Conservation (phyloP, 2,113 vertebrate genomes). For the Calyptomena viridis region DNA sequence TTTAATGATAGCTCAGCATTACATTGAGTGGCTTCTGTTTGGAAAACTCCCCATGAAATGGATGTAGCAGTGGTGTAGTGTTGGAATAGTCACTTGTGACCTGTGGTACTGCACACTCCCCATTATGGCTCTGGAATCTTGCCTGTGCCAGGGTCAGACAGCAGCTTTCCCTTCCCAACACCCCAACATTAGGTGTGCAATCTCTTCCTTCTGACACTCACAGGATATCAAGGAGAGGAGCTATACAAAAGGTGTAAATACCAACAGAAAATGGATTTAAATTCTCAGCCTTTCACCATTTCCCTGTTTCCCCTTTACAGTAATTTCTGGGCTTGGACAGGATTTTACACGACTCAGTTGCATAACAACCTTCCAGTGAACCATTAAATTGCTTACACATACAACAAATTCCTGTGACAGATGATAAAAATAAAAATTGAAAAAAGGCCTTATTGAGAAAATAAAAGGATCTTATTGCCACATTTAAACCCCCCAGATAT, state of each 20-base stretch:
- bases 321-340: background rate
- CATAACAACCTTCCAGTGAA: constrained; percentile 49
- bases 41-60: background rate
- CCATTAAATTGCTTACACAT: constrained; percentile 57
- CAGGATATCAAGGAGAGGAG: background rate
- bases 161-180: background rate
- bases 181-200: background rate
- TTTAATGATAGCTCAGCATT: background rate
- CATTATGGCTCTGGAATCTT: background rate
- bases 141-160: background rate
- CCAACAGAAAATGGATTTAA: background rate
- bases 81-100: background rate
- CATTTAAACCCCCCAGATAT: background rate
- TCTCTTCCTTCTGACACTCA: background rate
- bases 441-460: background rate
- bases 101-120: background rate
- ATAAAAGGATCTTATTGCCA: background rate
- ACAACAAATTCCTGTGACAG: constrained; percentile 45
- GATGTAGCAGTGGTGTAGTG: background rate
- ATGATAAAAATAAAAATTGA: constrained; percentile 31
- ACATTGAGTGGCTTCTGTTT: background rate
- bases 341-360: constrained; percentile 28
- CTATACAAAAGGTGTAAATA: background rate
- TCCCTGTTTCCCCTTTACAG: background rate
- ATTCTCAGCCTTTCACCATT: background rate